phyloP scores from a whole-genome alignment of 2,797 vertebrate genomes.

The Cynopterus sphinx region DNA sequence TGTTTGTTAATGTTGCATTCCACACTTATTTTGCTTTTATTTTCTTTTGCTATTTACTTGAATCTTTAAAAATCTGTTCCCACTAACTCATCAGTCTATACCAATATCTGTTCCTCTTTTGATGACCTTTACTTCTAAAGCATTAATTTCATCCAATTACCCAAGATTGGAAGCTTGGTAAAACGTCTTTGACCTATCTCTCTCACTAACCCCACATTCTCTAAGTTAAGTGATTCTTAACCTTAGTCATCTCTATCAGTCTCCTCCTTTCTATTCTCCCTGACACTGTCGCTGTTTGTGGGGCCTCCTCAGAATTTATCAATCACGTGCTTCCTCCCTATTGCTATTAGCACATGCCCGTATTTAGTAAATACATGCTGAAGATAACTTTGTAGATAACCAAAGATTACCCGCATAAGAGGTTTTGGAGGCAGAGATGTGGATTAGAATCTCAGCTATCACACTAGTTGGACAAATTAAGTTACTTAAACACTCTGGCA shows the following conservation, averaged over 20 bases:
- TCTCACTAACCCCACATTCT: background rate
- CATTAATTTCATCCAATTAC: background rate
- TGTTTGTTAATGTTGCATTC: background rate
- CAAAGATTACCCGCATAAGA: background rate
- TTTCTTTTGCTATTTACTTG: constrained; percentile 4
- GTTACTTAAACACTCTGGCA: constrained; percentile 7
- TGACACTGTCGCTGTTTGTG: background rate
- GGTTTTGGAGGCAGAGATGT: background rate
- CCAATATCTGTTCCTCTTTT: background rate
- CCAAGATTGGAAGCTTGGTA: background rate
- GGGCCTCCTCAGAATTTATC: background rate
- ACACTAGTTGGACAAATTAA: background rate
- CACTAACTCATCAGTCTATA: background rate
- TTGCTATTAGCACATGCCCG: background rate
- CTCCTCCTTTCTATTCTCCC: background rate
- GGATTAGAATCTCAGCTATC: background rate
- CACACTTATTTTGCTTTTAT: background rate
- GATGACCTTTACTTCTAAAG: background rate
- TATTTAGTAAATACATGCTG: background rate
- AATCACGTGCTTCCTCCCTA: background rate
- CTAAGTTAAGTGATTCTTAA: background rate
- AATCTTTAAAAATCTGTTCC: background rate
- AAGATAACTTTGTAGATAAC: background rate
- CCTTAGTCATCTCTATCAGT: background rate
- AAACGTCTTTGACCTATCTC: background rate